Conservation (phyloP, 1,140 invertebrate species). For the Thrips palmi region DNA sequence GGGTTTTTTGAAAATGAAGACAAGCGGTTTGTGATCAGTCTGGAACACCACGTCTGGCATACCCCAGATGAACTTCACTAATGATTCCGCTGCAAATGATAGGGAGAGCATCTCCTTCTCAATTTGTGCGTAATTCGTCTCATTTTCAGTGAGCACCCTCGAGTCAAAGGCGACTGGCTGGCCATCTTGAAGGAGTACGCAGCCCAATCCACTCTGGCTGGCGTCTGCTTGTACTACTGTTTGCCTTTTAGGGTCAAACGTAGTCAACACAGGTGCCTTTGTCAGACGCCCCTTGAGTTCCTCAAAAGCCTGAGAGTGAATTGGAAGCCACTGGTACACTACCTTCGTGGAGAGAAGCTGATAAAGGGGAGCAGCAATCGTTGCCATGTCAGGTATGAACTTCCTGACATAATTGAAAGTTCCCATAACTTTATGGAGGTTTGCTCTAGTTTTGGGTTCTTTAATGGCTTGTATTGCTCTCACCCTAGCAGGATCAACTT, state of each 20-base stretch:
- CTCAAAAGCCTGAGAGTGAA: slow-evolving; percentile 19
- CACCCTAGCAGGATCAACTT: slow-evolving; percentile 21
- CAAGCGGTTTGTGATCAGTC: slow-evolving; percentile 17
- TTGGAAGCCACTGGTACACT: slow-evolving; percentile 19
- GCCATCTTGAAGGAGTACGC: slow-evolving; percentile 14
- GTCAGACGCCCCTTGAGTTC: slow-evolving; percentile 19
- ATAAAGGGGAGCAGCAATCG: slow-evolving; percentile 20
- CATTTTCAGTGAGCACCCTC: slow-evolving; percentile 13
- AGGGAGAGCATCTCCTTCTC: slow-evolving; percentile 16
- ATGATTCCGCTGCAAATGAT: slow-evolving; percentile 14
- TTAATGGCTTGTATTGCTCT: slow-evolving; percentile 20
- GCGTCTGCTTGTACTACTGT: slow-evolving; percentile 12
- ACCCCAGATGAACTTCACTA: slow-evolving; percentile 17
- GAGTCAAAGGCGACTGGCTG: slow-evolving; percentile 22
- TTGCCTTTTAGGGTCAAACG: slow-evolving; percentile 15
- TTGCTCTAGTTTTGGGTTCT: slow-evolving; percentile 18
- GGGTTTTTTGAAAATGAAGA: slow-evolving; percentile 21
- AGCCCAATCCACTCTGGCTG: slow-evolving; percentile 12
- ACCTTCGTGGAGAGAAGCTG: slow-evolving; percentile 23
- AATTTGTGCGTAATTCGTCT: slow-evolving; percentile 17
- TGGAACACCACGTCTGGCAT: slow-evolving; percentile 10
- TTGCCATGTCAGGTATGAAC: slow-evolving; percentile 23
- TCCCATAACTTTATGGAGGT: slow-evolving; percentile 21
- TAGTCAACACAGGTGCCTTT: slow-evolving; percentile 13
- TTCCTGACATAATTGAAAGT: slow-evolving; percentile 21